These are phyloP conservation scores for Hirudinaria manillensis DNA, from an alignment of 2,888 invertebrate species.

Conservation along the genomic window DNA sequence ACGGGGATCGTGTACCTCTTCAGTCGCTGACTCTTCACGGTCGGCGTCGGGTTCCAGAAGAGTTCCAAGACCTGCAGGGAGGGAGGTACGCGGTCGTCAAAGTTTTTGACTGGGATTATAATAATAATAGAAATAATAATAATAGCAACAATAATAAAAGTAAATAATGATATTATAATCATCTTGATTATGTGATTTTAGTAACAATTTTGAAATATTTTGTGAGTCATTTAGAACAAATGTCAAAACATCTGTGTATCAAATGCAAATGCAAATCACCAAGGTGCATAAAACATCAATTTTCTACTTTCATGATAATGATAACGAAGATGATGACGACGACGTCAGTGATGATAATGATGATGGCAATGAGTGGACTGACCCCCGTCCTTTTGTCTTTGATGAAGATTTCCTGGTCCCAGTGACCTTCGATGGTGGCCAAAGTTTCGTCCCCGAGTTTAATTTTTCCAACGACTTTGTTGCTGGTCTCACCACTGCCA, in stretches of 20 bases:
- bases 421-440: constrained; percentile 78
- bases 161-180: too few relatives aligned
- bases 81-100: neutral
- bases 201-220: too few relatives aligned
- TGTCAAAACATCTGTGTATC: neutral
- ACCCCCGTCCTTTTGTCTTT: constrained; percentile 72
- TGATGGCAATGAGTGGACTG: constrained; percentile 30
- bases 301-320: too few relatives aligned
- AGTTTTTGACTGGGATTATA: too few relatives aligned
- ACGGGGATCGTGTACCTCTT: constrained; percentile 72
- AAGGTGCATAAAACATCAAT: too few relatives aligned
- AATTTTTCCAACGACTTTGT: constrained; percentile 75
- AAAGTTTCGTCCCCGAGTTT: constrained; percentile 81
- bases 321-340: too few relatives aligned
- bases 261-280: too few relatives aligned
- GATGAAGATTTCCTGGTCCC: constrained; percentile 81
- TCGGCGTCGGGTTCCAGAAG: constrained; percentile 67
- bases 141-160: too few relatives aligned
- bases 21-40: constrained; percentile 67
- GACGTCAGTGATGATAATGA: too few relatives aligned
- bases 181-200: too few relatives aligned
- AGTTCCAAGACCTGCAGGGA: constrained; percentile 49
- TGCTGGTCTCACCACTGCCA: constrained; percentile 77
- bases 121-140: too few relatives aligned
- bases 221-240: too few relatives aligned